phyloP scores from a whole-genome alignment of 2,113 vertebrate species.

The Gasterosteus aculeatus region DNA sequence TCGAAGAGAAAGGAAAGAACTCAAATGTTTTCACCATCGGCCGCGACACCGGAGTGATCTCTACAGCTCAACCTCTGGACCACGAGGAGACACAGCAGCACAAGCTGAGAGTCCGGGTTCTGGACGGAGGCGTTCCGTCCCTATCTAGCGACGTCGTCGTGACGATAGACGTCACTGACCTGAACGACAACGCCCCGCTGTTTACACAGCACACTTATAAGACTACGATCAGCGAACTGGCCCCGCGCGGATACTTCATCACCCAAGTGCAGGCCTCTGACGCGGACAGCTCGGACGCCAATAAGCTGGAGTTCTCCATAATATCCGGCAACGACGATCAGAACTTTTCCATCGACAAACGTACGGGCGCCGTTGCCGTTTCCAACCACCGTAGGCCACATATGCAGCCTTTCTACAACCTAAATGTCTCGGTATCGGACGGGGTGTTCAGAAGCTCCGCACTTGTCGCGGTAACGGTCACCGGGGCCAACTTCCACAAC shows the following conservation, averaged over 20 bases:
- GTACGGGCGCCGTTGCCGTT: slow-evolving; percentile 86
- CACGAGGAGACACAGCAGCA: slow-evolving; percentile 86
- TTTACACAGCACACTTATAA: slow-evolving; percentile 89
- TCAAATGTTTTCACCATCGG: slow-evolving; percentile 89
- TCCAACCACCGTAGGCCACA: slow-evolving; percentile 87
- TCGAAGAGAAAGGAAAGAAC: slow-evolving; percentile 84
- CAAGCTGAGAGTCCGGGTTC: slow-evolving; percentile 84
- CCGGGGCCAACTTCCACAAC: slow-evolving; percentile 91
- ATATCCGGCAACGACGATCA: slow-evolving; percentile 91
- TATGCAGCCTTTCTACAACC: slow-evolving; percentile 84
- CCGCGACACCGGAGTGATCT: slow-evolving; percentile 86
- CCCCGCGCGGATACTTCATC: slow-evolving; percentile 90
- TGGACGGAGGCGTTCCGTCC: slow-evolving; percentile 92
- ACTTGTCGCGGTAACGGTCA: slow-evolving; percentile 84
- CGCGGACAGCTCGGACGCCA: slow-evolving; percentile 86
- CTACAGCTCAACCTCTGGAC: slow-evolving; percentile 86
- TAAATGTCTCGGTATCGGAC: slow-evolving; percentile 92
- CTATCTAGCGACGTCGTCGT: slow-evolving; percentile 86
- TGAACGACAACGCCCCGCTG: slow-evolving; percentile 93
- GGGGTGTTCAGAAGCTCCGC: slow-evolving; percentile 93
- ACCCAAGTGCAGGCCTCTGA: slow-evolving; percentile 92
- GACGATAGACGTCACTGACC: slow-evolving; percentile 87
- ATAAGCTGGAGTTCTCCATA: slow-evolving; percentile 90
- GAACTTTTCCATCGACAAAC: slow-evolving; percentile 89
- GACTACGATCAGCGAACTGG: slow-evolving; percentile 88